Conservation (phyloP, 2,888 invertebrate genomes). For the Odontomyia ornata region DNA sequence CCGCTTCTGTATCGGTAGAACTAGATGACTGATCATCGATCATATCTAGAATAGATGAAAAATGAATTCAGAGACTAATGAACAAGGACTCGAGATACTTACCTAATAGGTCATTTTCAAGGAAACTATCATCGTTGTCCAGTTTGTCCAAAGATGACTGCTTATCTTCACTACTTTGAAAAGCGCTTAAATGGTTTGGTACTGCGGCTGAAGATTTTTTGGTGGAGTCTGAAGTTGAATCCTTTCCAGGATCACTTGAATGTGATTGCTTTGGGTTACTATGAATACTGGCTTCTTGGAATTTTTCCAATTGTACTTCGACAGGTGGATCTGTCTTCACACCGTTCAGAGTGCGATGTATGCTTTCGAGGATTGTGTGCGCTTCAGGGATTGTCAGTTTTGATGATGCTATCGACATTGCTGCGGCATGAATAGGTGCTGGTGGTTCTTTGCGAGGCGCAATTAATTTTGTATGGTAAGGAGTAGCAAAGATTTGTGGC, state of each 20-base stretch:
- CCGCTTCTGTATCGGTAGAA: constrained; percentile 49
- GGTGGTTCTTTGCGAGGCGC: not conserved
- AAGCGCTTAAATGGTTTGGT: not conserved
- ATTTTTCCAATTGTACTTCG: not conserved
- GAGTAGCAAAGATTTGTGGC: constrained; percentile 61
- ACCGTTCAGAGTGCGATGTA: constrained; percentile 13
- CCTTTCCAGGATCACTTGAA: not conserved
- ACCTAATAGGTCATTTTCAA: constrained; percentile 5
- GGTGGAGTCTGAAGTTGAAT: not conserved
- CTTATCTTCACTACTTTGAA: not conserved
- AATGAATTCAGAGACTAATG: not conserved
- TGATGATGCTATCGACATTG: not conserved
- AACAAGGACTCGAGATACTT: not conserved
- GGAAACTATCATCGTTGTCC: not conserved
- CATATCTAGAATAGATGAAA: constrained; percentile 1
- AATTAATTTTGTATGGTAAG: constrained; percentile 60
- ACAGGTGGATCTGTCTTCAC: not conserved
- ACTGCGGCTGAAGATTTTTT: not conserved
- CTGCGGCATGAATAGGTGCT: not conserved
- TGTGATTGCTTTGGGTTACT: not conserved
- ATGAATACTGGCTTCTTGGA: not conserved
- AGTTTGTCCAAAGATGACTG: not conserved
- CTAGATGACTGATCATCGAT: constrained; percentile 29
- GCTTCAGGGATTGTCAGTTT: constrained; percentile 21
- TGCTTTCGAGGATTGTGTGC: constrained; percentile 26